These are phyloP conservation scores for Sibirionetta formosa DNA, from an alignment of 2,797 vertebrate species.

Conservation along the genomic window DNA sequence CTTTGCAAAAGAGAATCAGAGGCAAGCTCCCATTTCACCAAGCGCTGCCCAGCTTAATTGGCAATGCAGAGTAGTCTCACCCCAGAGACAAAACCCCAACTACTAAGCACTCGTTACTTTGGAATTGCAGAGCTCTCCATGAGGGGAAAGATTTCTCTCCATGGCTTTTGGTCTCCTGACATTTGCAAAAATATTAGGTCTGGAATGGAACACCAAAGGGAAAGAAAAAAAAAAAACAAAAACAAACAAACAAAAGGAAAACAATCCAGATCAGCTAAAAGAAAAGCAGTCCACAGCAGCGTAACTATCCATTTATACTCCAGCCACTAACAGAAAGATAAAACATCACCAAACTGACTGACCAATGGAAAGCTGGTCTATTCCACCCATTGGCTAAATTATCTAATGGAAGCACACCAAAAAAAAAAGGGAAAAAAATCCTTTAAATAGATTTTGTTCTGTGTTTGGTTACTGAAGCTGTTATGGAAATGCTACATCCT, in stretches of 20 bases:
- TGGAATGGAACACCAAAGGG: neutral
- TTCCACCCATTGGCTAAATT: neutral
- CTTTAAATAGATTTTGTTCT: neutral
- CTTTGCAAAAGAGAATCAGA: neutral
- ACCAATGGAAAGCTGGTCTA: neutral
- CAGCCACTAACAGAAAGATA: neutral
- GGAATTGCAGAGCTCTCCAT: neutral
- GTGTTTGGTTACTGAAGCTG: neutral
- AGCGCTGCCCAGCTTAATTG: neutral
- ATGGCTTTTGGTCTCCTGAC: neutral
- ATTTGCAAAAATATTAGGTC: neutral
- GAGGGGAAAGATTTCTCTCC: neutral
- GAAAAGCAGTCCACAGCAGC: neutral
- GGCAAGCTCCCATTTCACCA: neutral
- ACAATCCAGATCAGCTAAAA: neutral
- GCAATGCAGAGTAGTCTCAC: conserved; percentile 1
- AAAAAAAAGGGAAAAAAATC: neutral
- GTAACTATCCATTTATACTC: neutral
- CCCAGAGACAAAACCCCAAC: neutral
- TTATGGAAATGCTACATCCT: neutral
- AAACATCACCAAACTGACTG: neutral
- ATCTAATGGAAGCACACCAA: neutral
- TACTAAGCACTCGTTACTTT: neutral
- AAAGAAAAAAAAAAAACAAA: neutral
- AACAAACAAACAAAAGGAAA: neutral